phyloP scores from a whole-genome alignment of 2,888 invertebrate genomes.

The Xestia rhomboidea region DNA sequence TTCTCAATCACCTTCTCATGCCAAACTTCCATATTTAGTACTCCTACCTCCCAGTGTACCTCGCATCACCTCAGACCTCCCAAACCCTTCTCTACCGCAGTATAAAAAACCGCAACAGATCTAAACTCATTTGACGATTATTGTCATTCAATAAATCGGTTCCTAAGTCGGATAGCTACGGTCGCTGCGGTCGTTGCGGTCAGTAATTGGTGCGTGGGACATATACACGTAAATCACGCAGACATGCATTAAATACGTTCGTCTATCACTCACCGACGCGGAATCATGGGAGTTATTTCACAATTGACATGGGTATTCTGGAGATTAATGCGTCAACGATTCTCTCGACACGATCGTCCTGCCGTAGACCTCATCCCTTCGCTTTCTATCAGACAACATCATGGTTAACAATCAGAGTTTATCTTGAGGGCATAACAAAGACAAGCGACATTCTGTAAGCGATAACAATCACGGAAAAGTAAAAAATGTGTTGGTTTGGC shows the following conservation, averaged over 20 bases:
- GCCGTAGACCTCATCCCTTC: background rate
- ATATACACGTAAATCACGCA: conserved; percentile 81
- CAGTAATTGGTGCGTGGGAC: conserved; percentile 62
- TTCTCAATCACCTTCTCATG: background rate
- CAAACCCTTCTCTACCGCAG: conserved; percentile 42
- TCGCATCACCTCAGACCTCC: conserved; percentile 29
- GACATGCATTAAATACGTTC: conserved; percentile 81
- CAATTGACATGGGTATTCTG: conserved; percentile 48
- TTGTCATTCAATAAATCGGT: conserved; percentile 63
- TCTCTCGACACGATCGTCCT: background rate
- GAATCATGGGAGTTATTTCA: conserved; percentile 59
- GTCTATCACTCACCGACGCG: conserved; percentile 79
- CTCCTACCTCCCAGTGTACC: background rate
- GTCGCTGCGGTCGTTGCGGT: conserved; percentile 8
- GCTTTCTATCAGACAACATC: background rate
- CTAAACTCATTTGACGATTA: conserved; percentile 61
- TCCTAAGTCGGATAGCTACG: conserved; percentile 21
- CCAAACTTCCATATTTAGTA: background rate
- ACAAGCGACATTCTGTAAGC: background rate
- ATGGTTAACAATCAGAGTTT: background rate
- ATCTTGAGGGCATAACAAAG: background rate
- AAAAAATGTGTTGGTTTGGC: background rate
- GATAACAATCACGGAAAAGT: background rate
- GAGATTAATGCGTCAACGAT: background rate
- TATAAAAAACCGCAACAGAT: conserved; percentile 49